Conservation (phyloP, 2,797 vertebrate species). For the Melanogrammus aeglefinus region DNA sequence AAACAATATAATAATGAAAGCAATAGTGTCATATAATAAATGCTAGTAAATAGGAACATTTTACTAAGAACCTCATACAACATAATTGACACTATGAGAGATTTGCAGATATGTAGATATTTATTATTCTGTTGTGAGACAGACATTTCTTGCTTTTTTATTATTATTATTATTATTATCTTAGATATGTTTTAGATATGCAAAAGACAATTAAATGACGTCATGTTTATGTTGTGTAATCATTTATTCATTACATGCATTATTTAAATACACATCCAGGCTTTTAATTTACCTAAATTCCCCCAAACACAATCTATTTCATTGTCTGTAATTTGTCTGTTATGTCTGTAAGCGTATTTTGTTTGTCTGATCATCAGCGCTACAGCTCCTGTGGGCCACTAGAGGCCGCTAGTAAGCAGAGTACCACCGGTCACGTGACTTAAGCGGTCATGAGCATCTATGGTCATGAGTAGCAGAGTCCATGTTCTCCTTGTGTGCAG, state of each 20-base stretch:
- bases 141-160: too few relatives aligned
- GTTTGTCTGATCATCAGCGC: neutral
- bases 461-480: neutral
- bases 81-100: neutral
- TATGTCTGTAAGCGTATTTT: neutral
- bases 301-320: neutral
- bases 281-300: neutral
- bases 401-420: conserved; percentile 44
- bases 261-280: neutral
- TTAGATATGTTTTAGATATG: neutral
- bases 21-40: too few relatives aligned
- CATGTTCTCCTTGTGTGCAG: neutral
- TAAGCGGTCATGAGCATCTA: neutral
- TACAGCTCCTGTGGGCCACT: conserved; percentile 23
- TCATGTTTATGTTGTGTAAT: neutral
- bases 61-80: neutral
- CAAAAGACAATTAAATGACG: neutral
- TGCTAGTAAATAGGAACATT: neutral
- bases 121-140: neutral
- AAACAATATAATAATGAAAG: too few relatives aligned
- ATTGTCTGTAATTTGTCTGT: neutral
- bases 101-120: too few relatives aligned
- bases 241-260: neutral
- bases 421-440: neutral
- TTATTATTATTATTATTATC: neutral